Base-by-base conservation (phyloP, 2,797 vertebrate species). In the Chaenodraco wilsoni region DNA sequence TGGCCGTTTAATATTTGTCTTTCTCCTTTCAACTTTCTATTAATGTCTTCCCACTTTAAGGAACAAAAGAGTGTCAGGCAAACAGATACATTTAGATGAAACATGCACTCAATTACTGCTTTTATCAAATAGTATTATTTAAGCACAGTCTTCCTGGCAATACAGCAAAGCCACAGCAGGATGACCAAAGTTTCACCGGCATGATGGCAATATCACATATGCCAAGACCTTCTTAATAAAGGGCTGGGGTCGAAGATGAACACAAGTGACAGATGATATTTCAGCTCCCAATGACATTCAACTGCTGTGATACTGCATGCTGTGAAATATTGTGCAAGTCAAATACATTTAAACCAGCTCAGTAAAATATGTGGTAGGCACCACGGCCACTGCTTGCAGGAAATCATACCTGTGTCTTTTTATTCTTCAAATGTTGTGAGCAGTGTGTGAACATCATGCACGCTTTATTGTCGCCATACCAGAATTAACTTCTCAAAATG, bases 211-310 rank as follows among this genome's bases (percentile, higher is more conserved):
- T 45, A 59, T 56, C 14, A 33, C n/a, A 57, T 40, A 50, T 15
- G 67, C 48, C 40, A 52, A n/a, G 66, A 50, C 59, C 56, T 45
- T 69, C 46, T 43, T 21, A 17, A 31, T 63, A 50, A 73, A 60
- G 72, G 62, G 50, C n/a, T 62, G 3, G 21, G 50, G 23, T 48
- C 43, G 70, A 64, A 71, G 51, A 65, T 72, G 52, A 76, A 27
- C 63, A 50, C 17, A 8, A 63, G 51, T 17, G 37, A 19, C 23
- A 14, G 57, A 54, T 65, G 55, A 74, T 61, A 59, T 78, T 85
- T 83, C 45, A 63, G 12, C 66, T 67, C 44, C 12, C 27, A n/a
- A 14, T 73, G 57, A 54, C 52, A 65, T 74, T 76, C 4, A 65
- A 58, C 58, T 2, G 1, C 52, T 31, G 41, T 43, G 14, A 64